phyloP scores from a whole-genome alignment of 2,888 invertebrate genomes.

The Drosophila neonasuta region DNA sequence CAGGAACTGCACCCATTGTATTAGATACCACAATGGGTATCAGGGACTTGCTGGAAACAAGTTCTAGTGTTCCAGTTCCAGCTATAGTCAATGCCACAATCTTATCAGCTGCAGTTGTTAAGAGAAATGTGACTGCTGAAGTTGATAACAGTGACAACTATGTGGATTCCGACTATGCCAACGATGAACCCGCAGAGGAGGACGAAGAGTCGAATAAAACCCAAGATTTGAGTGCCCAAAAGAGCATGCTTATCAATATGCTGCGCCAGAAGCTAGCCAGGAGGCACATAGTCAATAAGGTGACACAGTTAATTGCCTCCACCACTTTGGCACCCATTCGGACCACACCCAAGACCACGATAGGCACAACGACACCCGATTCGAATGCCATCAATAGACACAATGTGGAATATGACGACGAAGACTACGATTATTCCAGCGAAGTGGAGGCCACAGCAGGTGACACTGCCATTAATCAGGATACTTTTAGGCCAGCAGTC shows the following conservation, averaged over 20 bases:
- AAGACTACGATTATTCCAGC: slow-evolving; percentile 45
- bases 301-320: neutral
- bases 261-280: slow-evolving; percentile 45
- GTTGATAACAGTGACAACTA: slow-evolving; percentile 45
- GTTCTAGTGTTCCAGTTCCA: slow-evolving; percentile 34
- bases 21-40: neutral
- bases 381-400: slow-evolving; percentile 14
- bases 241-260: slow-evolving; percentile 39
- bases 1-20: neutral
- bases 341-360: slow-evolving; percentile 5
- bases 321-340: slow-evolving; percentile 19
- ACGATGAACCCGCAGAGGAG: slow-evolving; percentile 44
- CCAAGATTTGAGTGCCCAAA: slow-evolving; percentile 31
- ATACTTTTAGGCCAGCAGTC: slow-evolving; percentile 15
- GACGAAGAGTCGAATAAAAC: slow-evolving; percentile 22
- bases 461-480: slow-evolving; percentile 55
- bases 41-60: slow-evolving; percentile 34
- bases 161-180: slow-evolving; percentile 54
- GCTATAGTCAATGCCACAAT: slow-evolving; percentile 29
- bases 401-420: slow-evolving; percentile 27
- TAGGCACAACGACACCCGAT: slow-evolving; percentile 4
- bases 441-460: slow-evolving; percentile 37
- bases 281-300: slow-evolving; percentile 15
- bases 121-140: neutral
- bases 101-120: neutral